Evolutionary conservation across 2,113 vertebrate genomes (phyloP).

Genomic region (Aleadryas rufinucha): DNA sequence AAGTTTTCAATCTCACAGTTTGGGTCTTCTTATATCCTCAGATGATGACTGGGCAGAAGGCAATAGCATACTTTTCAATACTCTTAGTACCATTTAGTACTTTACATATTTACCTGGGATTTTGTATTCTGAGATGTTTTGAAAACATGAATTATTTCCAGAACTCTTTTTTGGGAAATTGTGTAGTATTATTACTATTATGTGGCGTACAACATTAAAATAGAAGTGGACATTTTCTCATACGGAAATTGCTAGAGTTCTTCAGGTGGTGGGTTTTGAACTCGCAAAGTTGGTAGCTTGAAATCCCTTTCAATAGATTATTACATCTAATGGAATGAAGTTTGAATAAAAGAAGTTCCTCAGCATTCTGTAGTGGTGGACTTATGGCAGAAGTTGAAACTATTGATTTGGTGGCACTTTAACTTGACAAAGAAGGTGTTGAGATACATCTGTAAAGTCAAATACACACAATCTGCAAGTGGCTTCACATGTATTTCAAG

Average conservation of each 20-base stretch:
- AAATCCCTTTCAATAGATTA: not conserved
- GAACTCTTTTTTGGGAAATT: not conserved
- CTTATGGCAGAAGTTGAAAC: not conserved
- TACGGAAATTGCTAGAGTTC: not conserved
- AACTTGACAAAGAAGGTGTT: not conserved
- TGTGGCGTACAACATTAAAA: not conserved
- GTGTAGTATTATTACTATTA: not conserved
- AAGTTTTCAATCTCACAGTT: not conserved
- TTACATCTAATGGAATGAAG: not conserved
- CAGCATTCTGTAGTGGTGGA: not conserved
- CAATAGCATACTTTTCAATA: not conserved
- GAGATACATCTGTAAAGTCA: not conserved
- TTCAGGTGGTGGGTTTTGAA: not conserved
- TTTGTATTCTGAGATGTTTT: not conserved
- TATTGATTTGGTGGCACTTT: not conserved
- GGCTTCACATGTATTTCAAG: not conserved
- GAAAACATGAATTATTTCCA: not conserved
- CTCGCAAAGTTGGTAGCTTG: accelerated
- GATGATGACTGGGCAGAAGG: not conserved
- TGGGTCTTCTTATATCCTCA: not conserved
- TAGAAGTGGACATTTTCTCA: not conserved
- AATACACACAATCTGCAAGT: not conserved
- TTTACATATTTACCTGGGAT: not conserved
- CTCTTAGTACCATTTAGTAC: not conserved
- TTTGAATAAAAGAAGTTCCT: not conserved